Evolutionary conservation across 2,113 vertebrate species (phyloP).

Genomic region (Stigmatopora nigra): DNA sequence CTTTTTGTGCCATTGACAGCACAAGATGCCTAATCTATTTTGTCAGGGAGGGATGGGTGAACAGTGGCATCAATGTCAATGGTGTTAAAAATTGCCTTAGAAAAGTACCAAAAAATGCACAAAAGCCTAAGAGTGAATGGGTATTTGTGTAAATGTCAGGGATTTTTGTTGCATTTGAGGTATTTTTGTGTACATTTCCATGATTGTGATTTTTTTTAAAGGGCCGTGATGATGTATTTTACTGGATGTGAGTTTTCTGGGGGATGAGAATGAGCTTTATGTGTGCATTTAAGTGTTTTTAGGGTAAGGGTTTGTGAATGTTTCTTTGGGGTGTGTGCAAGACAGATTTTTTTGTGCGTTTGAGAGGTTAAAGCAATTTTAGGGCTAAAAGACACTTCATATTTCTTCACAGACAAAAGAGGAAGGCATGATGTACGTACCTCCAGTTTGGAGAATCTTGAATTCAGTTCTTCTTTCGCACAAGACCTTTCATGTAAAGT

Average conservation of each 20-base stretch:
- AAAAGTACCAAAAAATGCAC: too few species aligned
- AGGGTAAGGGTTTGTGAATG: background rate
- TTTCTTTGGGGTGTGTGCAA: background rate
- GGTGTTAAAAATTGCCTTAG: too few species aligned
- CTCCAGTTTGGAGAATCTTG: constrained; percentile 18
- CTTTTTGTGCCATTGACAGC: too few species aligned
- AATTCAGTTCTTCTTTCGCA: background rate
- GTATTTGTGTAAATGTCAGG: background rate
- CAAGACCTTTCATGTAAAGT: background rate
- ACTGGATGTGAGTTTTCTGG: background rate
- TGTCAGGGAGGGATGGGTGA: too few species aligned
- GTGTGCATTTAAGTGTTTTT: too few species aligned
- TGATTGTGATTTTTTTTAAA: background rate
- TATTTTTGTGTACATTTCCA: background rate
- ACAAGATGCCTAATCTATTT: too few species aligned
- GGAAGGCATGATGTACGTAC: constrained; percentile 13
- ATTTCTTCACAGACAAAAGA: background rate
- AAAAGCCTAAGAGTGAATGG: background rate
- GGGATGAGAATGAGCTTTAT: background rate
- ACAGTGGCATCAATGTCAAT: too few species aligned
- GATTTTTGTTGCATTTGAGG: background rate
- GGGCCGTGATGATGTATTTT: background rate
- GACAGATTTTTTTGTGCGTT: too few species aligned
- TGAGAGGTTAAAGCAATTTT: background rate
- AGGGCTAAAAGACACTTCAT: background rate